Percentiles rank a stretch among this genome's conserved stretches.
These are phyloP conservation scores for Lagopus muta DNA, from an alignment of 2,113 vertebrate species.

Conservation along the genomic window DNA sequence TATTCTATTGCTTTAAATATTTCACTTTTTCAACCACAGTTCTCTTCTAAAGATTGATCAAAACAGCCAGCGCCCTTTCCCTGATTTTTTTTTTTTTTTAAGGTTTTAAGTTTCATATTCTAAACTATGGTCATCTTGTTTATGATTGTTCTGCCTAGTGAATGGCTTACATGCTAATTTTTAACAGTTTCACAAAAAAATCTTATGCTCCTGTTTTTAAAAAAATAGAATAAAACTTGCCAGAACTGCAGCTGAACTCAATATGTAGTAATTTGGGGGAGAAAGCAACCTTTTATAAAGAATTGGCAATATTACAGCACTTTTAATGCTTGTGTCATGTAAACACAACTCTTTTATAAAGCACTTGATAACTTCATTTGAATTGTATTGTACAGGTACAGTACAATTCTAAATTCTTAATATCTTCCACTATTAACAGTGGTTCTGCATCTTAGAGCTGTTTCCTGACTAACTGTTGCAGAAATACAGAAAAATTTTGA, in stretches of 20 bases:
- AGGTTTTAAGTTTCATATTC: not conserved
- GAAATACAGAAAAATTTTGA: not conserved
- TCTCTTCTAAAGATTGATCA: not conserved
- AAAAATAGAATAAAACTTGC: not conserved
- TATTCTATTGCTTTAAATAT: not conserved
- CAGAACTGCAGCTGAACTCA: not conserved
- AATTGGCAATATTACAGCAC: not conserved
- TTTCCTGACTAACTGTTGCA: not conserved
- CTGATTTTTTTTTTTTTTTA: not conserved
- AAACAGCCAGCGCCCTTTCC: not conserved
- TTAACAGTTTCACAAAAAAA: not conserved
- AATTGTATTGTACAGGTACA: not conserved
- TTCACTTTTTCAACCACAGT: not conserved
- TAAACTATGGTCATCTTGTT: not conserved
- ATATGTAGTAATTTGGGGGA: not conserved
- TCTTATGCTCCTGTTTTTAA: not conserved
- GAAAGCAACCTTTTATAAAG: not conserved
- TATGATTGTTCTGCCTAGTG: not conserved
- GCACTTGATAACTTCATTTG: not conserved
- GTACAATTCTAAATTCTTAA: not conserved
- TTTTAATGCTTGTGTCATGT: not conserved
- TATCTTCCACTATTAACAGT: not conserved
- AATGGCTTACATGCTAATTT: not conserved
- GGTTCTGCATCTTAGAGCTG: not conserved
- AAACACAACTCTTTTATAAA: not conserved